Evolutionary conservation across 2,888 invertebrate genomes (phyloP).

Genomic region (Melanchra persicariae): DNA sequence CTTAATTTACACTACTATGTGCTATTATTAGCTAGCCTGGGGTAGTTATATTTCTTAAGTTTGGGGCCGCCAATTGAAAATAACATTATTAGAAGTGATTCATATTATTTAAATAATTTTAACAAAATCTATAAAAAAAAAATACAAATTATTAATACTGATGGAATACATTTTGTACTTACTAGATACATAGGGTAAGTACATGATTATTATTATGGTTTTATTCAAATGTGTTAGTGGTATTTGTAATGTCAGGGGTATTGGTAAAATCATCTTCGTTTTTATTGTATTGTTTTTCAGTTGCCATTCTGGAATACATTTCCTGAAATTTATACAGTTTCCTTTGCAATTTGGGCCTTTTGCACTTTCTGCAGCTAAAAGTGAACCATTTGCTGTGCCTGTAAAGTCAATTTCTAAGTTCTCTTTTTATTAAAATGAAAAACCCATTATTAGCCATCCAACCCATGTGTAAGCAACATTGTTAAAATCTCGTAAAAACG

Average conservation of each 20-base stretch:
- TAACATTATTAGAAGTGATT: neutral
- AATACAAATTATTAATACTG: too few relatives aligned
- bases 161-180: too few relatives aligned
- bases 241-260: neutral
- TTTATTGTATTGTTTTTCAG: neutral
- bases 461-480: too few relatives aligned
- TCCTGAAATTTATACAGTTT: conserved; percentile 18
- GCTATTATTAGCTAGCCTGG: neutral
- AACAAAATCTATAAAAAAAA: neutral
- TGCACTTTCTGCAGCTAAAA: conserved; percentile 11
- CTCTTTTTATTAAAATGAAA: conserved; percentile 44
- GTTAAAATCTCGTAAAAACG: too few relatives aligned
- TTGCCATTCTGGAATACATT: neutral
- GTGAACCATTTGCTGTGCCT: conserved; percentile 34
- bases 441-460: too few relatives aligned
- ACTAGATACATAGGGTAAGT: too few relatives aligned
- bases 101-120: neutral
- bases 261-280: neutral
- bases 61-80: conserved; percentile 1
- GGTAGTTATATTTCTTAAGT: neutral
- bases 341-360: conserved; percentile 1
- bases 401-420: conserved; percentile 26
- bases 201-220: conserved; percentile 1
- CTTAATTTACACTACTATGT: neutral
- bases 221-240: neutral